Base-by-base conservation (phyloP, 35 echinoderm and acorn worm species). In the Amphiura filiformis region DNA sequence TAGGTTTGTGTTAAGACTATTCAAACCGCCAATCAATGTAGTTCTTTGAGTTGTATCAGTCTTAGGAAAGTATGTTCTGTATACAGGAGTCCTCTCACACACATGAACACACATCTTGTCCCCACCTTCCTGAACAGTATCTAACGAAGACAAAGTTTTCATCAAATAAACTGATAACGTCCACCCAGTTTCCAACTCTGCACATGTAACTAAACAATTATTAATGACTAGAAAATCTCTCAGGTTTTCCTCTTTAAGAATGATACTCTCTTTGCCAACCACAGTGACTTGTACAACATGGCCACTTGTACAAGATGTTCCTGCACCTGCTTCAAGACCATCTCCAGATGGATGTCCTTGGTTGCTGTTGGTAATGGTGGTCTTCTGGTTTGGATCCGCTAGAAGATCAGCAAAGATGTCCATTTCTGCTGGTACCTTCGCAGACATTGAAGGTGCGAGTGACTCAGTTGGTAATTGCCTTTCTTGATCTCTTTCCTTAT, bases 341-440 rank as follows among this genome's bases (percentile, higher is more conserved):
- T 83, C 81, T 83, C 52, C 38, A 11, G 44, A 31, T 23, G 31
- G 39, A 31, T 26, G 41, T 31, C 34, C 41, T 7, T 57, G 81
- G 38, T n/a, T 31, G 39, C 5, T 80, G 78, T 26, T 39, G 52
- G 41, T 17, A n/a, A 7, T 39, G 34, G n/a, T 32, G 42, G 1
- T 28, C 52, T 1, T 23, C 42, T 44, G 40, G 38, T 31, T 17
- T 52, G 14, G 78, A 20, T 80, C 22, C 78, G n/a, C 38, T 47
- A 47, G 81, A 52, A 83, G 81, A 35, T 52, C 41, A 57, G 26
- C 81, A 34, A 83, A 83, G 39, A 83, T 83, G 20, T 83, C 81
- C 32, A 34, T 17, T 22, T 83, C 52, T n/a, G 39, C 2, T 42
- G 32, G 22, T 57, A 23, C 77, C 3, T 37, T 37, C 20, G 13